phyloP scores from a whole-genome alignment of 2,888 invertebrate species.

The Phania funesta region DNA sequence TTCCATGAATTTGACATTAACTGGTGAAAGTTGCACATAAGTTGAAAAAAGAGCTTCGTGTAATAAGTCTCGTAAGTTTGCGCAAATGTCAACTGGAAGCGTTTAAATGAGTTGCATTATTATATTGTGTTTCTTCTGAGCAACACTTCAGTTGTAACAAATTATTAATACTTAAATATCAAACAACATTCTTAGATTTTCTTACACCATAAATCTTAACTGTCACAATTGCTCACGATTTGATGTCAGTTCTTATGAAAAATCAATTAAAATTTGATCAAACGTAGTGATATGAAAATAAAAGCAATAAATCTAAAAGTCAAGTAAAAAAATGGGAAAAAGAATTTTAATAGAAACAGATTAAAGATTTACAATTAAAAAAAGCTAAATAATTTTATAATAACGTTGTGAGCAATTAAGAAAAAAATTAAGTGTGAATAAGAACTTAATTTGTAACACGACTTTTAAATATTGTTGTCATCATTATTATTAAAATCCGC shows the following conservation, averaged over 20 bases:
- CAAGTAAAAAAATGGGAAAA: neutral
- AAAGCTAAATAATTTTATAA: neutral
- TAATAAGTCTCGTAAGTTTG: too few relatives aligned
- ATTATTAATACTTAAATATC: neutral
- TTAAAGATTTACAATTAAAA: neutral
- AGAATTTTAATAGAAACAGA: neutral
- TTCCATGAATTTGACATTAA: too few relatives aligned
- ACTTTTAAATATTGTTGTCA: neutral
- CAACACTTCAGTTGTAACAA: neutral
- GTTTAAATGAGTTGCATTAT: too few relatives aligned
- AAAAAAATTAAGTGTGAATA: neutral
- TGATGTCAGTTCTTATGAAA: slow-evolving; percentile 29
- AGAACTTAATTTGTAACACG: slow-evolving; percentile 24
- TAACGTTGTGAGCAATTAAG: neutral
- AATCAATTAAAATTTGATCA: slow-evolving; percentile 49
- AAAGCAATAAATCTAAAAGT: neutral
- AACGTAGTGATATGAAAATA: slow-evolving; percentile 29
- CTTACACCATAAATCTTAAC: neutral
- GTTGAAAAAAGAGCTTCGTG: too few relatives aligned
- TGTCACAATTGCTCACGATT: slow-evolving; percentile 45
- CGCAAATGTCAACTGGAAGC: too few relatives aligned
- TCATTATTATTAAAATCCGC: slow-evolving; percentile 19
- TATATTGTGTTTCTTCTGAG: neutral
- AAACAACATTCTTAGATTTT: neutral
- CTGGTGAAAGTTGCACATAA: too few relatives aligned